Conservation (phyloP, 37 sponge, comb jelly and placozoan genomes). For the Corticium candelabrum region DNA sequence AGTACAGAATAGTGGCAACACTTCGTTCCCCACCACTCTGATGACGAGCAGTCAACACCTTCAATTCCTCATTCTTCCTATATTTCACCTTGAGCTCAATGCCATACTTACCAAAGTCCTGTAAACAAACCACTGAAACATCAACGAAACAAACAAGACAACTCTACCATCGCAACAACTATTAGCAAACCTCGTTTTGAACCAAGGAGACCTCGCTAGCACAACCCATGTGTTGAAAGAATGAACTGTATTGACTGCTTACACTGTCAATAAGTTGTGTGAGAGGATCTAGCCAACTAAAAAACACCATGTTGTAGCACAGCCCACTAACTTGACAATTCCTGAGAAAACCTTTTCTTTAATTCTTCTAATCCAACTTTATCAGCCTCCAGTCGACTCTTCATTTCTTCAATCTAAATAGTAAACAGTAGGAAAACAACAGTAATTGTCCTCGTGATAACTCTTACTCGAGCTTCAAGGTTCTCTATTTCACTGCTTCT, state of each 20-base stretch:
- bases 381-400: slow-evolving; percentile 2
- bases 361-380: slow-evolving; percentile 17
- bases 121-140: background rate
- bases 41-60: slow-evolving; percentile 68
- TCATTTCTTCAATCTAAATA: slow-evolving; percentile 13
- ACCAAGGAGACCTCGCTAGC: slow-evolving; percentile 73
- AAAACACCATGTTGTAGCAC: slow-evolving; percentile 12
- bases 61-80: slow-evolving; percentile 70
- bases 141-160: slow-evolving; percentile 6
- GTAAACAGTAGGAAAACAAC: background rate
- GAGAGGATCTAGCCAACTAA: slow-evolving; percentile 69
- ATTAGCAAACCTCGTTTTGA: slow-evolving; percentile 41
- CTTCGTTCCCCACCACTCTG: slow-evolving; percentile 98
- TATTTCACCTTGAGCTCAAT: slow-evolving; percentile 89
- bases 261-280: slow-evolving; percentile 48
- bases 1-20: slow-evolving; percentile 97
- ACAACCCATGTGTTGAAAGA: slow-evolving; percentile 75
- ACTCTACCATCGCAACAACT: slow-evolving; percentile 15
- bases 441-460: background rate
- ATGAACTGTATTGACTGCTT: slow-evolving; percentile 51
- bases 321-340: background rate
- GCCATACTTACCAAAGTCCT: slow-evolving; percentile 82
- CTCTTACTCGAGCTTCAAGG: slow-evolving; percentile 18
- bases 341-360: slow-evolving; percentile 33
- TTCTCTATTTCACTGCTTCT: slow-evolving; percentile 16